phyloP scores from a whole-genome alignment of 2,797 vertebrate genomes.

The Discoglossus pictus region DNA sequence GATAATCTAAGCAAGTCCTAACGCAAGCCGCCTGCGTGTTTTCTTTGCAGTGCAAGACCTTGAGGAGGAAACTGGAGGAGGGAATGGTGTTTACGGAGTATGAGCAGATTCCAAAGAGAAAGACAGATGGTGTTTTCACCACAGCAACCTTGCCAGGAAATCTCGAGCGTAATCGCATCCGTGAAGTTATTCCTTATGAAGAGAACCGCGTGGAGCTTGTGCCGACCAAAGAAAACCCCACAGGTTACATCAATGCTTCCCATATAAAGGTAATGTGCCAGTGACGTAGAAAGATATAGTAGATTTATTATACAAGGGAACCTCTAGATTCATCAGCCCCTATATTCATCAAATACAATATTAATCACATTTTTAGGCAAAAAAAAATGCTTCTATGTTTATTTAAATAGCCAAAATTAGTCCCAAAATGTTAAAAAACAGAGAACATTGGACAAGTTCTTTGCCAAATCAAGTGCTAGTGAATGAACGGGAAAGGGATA shows the following conservation, averaged over 20 bases:
- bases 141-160: conserved; percentile 88
- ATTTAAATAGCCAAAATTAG: no score
- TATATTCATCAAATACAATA: no score
- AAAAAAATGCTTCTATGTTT: no score
- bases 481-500: no score
- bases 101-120: conserved; percentile 92
- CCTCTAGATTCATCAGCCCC: neutral
- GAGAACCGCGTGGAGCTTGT: conserved; percentile 93
- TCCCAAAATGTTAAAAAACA: no score
- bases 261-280: conserved; percentile 87
- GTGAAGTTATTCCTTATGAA: conserved; percentile 90
- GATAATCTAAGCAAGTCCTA: neutral
- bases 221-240: conserved; percentile 95
- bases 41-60: conserved; percentile 81
- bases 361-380: no score
- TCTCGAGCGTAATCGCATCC: conserved; percentile 87
- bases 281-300: no score
- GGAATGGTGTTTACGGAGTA: conserved; percentile 93
- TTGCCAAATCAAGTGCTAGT: no score
- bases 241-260: conserved; percentile 95
- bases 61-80: conserved; percentile 89
- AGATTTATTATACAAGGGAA: no score
- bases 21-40: neutral
- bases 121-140: conserved; percentile 75
- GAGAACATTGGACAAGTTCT: no score